Conservation (phyloP, 2,888 invertebrate genomes). For the Ectemnius cavifrons region DNA sequence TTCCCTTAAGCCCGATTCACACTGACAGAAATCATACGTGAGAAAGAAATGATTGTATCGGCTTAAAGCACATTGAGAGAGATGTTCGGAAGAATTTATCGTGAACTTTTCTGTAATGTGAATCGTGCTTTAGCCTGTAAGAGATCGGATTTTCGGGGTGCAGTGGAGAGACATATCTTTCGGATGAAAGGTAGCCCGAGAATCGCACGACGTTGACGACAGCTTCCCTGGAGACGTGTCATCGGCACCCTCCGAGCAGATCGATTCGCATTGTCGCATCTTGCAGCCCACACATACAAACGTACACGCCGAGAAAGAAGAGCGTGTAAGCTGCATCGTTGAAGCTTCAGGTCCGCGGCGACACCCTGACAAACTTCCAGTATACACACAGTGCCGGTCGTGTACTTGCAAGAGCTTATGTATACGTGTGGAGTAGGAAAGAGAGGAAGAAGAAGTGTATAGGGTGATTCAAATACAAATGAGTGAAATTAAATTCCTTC, state of each 20-base stretch:
- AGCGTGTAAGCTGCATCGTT: conserved; percentile 15
- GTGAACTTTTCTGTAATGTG: too few relatives aligned
- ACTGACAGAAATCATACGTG: too few relatives aligned
- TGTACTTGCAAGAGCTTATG: conserved; percentile 6
- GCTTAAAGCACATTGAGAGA: too few relatives aligned
- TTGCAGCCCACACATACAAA: conserved; percentile 38
- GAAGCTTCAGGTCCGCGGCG: background rate
- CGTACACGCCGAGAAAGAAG: conserved; percentile 18
- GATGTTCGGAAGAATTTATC: too few relatives aligned
- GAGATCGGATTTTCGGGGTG: background rate
- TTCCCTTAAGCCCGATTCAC: too few relatives aligned
- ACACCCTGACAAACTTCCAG: conserved; percentile 19
- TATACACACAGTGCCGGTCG: background rate
- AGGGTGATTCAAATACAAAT: too few relatives aligned
- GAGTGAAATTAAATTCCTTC: too few relatives aligned
- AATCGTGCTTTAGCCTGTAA: too few relatives aligned
- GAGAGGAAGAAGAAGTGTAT: background rate
- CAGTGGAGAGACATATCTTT: background rate
- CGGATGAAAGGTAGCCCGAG: background rate
- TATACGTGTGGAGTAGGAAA: conserved; percentile 24
- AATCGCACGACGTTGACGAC: conserved; percentile 61
- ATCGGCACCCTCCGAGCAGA: conserved; percentile 51
- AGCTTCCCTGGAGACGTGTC: conserved; percentile 37
- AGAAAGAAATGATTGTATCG: too few relatives aligned
- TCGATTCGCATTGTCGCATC: conserved; percentile 54